These are phyloP conservation scores for Naso thynnoides DNA, from an alignment of 2,797 vertebrate genomes.

Conservation along the genomic window DNA sequence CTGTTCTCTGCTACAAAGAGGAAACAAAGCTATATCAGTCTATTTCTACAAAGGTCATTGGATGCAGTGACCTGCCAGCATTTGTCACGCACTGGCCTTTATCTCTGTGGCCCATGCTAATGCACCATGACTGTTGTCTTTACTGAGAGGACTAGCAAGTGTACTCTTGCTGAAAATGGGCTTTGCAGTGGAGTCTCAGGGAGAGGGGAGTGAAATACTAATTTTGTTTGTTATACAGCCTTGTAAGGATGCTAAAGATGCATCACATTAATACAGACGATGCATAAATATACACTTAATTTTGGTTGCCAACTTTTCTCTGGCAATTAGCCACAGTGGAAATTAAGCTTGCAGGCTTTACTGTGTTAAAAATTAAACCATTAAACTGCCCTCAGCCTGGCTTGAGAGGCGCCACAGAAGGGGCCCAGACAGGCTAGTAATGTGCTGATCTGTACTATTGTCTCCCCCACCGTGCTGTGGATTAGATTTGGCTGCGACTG, in stretches of 20 bases:
- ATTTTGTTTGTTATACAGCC: slow-evolving; percentile 5
- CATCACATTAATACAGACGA: background rate
- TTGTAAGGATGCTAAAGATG: background rate
- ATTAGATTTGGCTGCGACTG: slow-evolving; percentile 67
- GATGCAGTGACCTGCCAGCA: slow-evolving; percentile 48
- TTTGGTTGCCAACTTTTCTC: background rate
- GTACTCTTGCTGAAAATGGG: slow-evolving; percentile 38
- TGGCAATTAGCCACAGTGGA: slow-evolving; percentile 23
- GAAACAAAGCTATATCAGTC: slow-evolving; percentile 28
- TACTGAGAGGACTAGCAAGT: slow-evolving; percentile 57
- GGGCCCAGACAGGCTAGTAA: slow-evolving; percentile 48
- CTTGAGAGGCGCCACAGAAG: slow-evolving; percentile 33
- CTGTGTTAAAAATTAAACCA: slow-evolving; percentile 35
- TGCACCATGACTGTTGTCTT: slow-evolving; percentile 57
- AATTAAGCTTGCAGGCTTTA: slow-evolving; percentile 27
- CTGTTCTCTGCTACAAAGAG: background rate
- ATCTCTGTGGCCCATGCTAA: slow-evolving; percentile 56
- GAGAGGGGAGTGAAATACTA: background rate
- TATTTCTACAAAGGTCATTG: slow-evolving; percentile 59
- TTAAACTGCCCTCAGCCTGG: slow-evolving; percentile 22
- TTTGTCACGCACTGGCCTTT: slow-evolving; percentile 63
- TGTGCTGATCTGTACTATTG: slow-evolving; percentile 46
- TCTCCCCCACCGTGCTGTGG: slow-evolving; percentile 31
- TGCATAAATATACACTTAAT: background rate
- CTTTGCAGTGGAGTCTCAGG: slow-evolving; percentile 8